Evolutionary conservation across 2,797 vertebrate species (phyloP).

Genomic region (Balearica regulorum): DNA sequence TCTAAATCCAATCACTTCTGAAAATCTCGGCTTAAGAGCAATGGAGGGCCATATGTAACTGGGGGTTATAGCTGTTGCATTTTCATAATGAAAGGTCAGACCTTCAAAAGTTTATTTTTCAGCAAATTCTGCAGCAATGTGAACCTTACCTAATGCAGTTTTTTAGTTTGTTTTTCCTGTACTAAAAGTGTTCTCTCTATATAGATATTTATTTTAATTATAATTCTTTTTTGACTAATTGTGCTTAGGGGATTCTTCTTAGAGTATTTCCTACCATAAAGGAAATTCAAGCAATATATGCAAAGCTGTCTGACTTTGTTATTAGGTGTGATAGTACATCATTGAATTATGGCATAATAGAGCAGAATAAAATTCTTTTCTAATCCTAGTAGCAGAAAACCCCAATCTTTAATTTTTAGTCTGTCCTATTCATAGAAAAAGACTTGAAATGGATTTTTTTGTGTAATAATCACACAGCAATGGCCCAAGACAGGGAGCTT

Average conservation of each 20-base stretch:
- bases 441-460: background rate
- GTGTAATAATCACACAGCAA: rapidly evolving
- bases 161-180: background rate
- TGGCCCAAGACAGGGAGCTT: background rate
- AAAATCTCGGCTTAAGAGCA: background rate
- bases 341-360: background rate
- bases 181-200: background rate
- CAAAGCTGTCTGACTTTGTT: background rate
- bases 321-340: background rate
- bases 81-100: background rate
- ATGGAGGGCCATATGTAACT: background rate
- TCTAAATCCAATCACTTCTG: background rate
- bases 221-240: background rate
- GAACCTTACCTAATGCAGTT: background rate
- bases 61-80: background rate
- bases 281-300: background rate
- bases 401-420: background rate
- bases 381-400: background rate
- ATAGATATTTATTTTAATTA: background rate
- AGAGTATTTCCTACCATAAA: background rate
- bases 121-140: background rate
- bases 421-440: background rate
- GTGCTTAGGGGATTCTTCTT: background rate
- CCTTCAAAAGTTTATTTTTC: background rate
- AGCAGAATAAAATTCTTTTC: background rate